Conservation (phyloP, 2,797 vertebrate species). For the Natrix natrix region DNA sequence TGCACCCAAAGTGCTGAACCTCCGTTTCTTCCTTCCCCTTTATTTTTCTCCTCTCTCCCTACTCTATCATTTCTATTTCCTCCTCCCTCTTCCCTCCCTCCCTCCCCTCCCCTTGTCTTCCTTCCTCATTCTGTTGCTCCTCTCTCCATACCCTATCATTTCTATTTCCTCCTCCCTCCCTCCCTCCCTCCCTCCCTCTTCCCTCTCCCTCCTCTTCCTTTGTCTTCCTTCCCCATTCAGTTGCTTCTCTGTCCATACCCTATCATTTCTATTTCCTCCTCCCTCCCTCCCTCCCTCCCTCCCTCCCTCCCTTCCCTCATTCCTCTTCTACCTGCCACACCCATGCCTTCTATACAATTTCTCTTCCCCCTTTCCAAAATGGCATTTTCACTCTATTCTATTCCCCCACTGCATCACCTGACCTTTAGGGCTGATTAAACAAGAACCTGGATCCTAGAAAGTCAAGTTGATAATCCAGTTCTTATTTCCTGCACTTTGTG, state of each 20-base stretch:
- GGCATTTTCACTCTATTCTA: background rate
- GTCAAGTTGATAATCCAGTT: background rate
- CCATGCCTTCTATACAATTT: background rate
- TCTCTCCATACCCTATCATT: too few species aligned
- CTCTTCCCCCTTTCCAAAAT: background rate
- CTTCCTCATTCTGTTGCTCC: too few species aligned
- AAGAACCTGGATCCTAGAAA: background rate
- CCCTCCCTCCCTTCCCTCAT: background rate
- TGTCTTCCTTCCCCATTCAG: too few species aligned
- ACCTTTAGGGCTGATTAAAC: background rate
- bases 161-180: background rate
- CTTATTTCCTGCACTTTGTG: background rate
- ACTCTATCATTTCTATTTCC: too few species aligned
- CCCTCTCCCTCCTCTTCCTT: too few species aligned
- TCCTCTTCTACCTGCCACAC: background rate
- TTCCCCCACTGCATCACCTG: background rate
- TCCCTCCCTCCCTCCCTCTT: background rate
- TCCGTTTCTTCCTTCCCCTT: background rate
- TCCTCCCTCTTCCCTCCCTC: too few species aligned
- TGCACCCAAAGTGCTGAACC: too few species aligned
- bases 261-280: too few species aligned
- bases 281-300: too few species aligned
- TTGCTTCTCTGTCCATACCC: too few species aligned
- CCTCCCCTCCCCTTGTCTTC: background rate
- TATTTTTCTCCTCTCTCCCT: too few species aligned